Conservation (phyloP, 2,113 vertebrate genomes). For the Leucopsar rothschildi region DNA sequence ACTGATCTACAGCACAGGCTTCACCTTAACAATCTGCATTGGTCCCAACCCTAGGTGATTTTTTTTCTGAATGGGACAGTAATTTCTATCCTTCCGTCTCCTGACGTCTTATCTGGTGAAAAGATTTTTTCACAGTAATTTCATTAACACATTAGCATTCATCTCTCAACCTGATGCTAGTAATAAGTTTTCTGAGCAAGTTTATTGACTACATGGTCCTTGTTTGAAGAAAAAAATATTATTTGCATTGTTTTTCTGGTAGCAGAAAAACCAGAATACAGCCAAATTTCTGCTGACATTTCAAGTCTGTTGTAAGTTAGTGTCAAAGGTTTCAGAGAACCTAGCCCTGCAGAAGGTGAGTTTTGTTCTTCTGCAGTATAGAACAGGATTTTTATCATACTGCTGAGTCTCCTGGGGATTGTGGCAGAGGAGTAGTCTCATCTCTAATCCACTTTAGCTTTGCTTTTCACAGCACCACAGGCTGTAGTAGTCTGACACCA, state of each 20-base stretch:
- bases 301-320: not conserved
- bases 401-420: not conserved
- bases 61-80: not conserved
- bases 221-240: not conserved
- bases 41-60: not conserved
- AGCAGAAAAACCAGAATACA: not conserved
- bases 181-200: not conserved
- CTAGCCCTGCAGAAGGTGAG: not conserved
- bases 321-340: not conserved
- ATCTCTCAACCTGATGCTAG: not conserved
- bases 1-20: not conserved
- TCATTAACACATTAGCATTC: not conserved
- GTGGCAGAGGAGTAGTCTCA: not conserved
- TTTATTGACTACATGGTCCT: not conserved
- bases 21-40: not conserved
- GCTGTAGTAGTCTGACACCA: not conserved
- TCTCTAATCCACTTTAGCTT: not conserved
- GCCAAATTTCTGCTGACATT: not conserved
- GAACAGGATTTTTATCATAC: not conserved
- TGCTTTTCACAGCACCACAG: not conserved
- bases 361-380: not conserved
- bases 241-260: not conserved
- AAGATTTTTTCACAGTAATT: not conserved
- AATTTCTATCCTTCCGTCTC: not conserved
- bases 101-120: not conserved